Evolutionary conservation across 2,113 vertebrate genomes (phyloP).

Genomic region (Okapia johnstoni): DNA sequence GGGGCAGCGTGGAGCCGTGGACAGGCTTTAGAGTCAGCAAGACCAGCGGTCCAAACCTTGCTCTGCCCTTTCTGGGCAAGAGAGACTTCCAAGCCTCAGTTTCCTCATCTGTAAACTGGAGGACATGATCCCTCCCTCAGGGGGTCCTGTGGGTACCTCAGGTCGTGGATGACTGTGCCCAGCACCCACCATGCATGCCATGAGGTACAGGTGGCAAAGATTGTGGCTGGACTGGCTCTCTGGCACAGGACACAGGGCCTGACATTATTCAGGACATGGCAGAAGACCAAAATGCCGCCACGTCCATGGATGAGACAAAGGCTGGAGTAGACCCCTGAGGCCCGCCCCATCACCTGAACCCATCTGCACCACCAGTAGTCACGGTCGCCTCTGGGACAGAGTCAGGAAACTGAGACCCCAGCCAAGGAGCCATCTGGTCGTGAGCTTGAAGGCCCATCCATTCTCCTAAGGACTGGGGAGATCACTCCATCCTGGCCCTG

Average conservation of each 20-base stretch:
- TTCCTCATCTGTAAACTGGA: neutral
- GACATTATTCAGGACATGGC: neutral
- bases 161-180: neutral
- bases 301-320: neutral
- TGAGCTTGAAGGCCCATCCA: neutral
- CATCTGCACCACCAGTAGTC: neutral
- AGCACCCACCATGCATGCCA: rapidly evolving
- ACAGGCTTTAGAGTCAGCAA: neutral
- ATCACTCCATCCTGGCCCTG: rapidly evolving
- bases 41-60: neutral
- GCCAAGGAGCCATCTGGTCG: neutral
- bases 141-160: neutral
- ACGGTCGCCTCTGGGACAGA: neutral
- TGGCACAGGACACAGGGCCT: neutral
- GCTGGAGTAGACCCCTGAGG: neutral
- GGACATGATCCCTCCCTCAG: neutral
- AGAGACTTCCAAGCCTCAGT: neutral
- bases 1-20: rapidly evolving
- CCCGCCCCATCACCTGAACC: neutral
- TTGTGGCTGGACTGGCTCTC: neutral
- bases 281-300: neutral
- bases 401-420: neutral
- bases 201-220: neutral
- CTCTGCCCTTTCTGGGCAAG: neutral
- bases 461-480: neutral